These are phyloP conservation scores for Nycteola revayana DNA, from an alignment of 2,888 invertebrate genomes.

Conservation along the genomic window DNA sequence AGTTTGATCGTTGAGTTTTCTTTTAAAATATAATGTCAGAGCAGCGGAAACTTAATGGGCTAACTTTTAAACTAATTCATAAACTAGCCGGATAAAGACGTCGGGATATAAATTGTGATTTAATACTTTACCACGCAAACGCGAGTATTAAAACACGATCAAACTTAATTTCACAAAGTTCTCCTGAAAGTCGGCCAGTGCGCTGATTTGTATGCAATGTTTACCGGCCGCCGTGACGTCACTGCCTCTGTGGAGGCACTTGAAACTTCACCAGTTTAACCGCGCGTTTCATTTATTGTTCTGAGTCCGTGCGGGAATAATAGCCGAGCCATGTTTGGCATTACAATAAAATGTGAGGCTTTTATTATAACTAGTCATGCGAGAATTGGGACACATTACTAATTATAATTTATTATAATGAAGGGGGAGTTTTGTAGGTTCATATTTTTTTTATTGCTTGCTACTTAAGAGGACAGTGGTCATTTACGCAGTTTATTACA, in stretches of 20 bases:
- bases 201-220: slow-evolving; percentile 60
- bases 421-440: too few species aligned
- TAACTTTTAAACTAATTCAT: slow-evolving; percentile 45
- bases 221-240: slow-evolving; percentile 43
- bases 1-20: not conserved
- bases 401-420: too few species aligned
- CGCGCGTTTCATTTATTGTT: slow-evolving; percentile 40
- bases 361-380: not conserved
- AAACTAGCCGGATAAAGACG: slow-evolving; percentile 49
- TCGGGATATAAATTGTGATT: slow-evolving; percentile 49
- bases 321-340: slow-evolving; percentile 1
- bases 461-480: too few species aligned
- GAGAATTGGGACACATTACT: too few species aligned
- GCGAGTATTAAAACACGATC: slow-evolving; percentile 57
- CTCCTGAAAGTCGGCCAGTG: slow-evolving; percentile 38
- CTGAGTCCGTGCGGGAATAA: slow-evolving; percentile 10
- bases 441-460: too few species aligned
- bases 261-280: slow-evolving; percentile 48
- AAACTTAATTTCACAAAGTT: slow-evolving; percentile 60
- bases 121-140: slow-evolving; percentile 45
- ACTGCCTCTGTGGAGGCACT: slow-evolving; percentile 43
- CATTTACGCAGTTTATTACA: too few species aligned
- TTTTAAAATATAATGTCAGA: slow-evolving; percentile 20
- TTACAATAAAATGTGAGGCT: slow-evolving; percentile 1
- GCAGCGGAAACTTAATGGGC: slow-evolving; percentile 23